Base-by-base conservation (phyloP, 2,888 invertebrate species). In the Thumatha senex region DNA sequence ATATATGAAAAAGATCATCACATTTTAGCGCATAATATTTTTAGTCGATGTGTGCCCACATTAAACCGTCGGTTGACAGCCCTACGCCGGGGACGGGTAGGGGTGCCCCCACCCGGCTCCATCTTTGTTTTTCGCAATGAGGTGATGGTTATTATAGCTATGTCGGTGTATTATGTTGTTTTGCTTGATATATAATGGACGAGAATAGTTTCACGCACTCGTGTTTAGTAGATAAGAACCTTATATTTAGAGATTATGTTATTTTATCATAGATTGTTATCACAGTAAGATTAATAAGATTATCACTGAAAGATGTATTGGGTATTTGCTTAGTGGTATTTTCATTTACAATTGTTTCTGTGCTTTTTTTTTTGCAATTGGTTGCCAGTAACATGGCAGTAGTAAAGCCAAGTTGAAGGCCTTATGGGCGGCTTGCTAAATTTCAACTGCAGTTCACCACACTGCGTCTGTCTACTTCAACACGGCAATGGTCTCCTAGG, bases 111-210 rank as follows among this genome's bases (percentile, higher is more conserved):
- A 45, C 48, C 45, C 30, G 41, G 43, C 77, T 75, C 83, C 82
- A 77, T 82, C 82, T 83, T 84, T 82, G 82, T 82, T 83, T 77
- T 79, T 71, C 72, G 74, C 72, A 69, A 78, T 72, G 81, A 82
- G 78, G 80, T 77, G 79, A 70, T 72, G 68, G 73, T 73, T 74
- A 74, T 72, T 67, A 70, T 54, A 53, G 51, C 61, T 58, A 56
- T 66, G 68, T 58, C 67, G 67, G 70, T 73, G 73, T 70, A 68
- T 76, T 70, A 68, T 65, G 65, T 68, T 72, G 67, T 74, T 73
- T 69, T 72, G 59, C 48, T 45, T 42, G 44, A 48, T 18, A 58
- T 59, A 57, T 64, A 56, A 65, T 66, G 57, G 55, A 59, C 53
- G 58, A 18, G 14, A 36, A 48, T 57, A 56, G 56, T 60, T 61